Evolutionary conservation across 2,113 vertebrate genomes (phyloP).

Genomic region (Zapus hudsonius): DNA sequence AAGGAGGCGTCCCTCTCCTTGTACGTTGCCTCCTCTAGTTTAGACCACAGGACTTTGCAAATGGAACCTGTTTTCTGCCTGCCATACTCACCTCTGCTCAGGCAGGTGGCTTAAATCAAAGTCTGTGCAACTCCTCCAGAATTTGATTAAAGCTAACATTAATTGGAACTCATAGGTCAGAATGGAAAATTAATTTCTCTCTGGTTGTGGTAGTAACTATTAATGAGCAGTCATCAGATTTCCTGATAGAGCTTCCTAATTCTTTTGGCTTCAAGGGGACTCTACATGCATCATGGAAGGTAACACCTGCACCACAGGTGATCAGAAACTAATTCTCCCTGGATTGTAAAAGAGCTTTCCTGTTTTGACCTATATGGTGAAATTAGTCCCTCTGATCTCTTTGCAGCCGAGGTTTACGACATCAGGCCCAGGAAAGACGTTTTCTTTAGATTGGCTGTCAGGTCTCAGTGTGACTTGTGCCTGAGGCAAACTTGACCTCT

Average conservation of each 20-base stretch:
- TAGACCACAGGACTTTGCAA: neutral
- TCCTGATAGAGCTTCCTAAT: neutral
- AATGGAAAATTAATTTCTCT: conserved; percentile 53
- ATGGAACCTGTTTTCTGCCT: neutral
- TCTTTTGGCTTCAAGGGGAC: neutral
- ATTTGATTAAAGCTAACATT: conserved; percentile 48
- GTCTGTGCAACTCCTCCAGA: neutral
- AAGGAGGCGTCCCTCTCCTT: accelerated
- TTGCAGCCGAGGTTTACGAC: neutral
- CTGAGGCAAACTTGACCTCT: neutral
- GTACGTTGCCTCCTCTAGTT: neutral
- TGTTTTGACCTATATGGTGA: neutral
- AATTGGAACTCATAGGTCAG: conserved; percentile 41
- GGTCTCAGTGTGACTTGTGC: neutral
- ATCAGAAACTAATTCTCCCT: conserved; percentile 10
- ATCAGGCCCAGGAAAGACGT: neutral
- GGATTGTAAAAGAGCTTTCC: neutral
- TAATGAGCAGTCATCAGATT: conserved; percentile 5
- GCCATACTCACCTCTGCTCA: neutral
- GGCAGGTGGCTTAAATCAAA: conserved; percentile 11
- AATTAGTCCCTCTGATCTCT: neutral
- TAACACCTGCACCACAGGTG: neutral
- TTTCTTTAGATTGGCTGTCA: neutral
- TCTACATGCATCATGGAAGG: accelerated
- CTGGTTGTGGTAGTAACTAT: neutral